Conservation (phyloP, 2,113 vertebrate species). For the Vulpes vulpes region DNA sequence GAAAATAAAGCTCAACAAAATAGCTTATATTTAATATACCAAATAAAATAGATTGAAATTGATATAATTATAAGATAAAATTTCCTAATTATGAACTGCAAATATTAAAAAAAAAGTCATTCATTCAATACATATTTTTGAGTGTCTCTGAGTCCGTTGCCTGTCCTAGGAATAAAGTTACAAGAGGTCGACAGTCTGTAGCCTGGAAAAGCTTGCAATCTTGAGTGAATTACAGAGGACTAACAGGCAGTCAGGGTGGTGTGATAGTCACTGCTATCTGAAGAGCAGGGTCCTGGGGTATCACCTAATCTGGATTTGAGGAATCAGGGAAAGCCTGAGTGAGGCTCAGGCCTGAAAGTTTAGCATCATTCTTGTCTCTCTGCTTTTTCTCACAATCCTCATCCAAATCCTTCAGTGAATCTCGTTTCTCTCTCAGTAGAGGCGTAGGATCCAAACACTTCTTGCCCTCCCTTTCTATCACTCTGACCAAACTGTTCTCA, state of each 20-base stretch:
- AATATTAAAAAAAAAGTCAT: not conserved
- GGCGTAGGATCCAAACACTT: not conserved
- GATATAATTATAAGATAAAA: not conserved
- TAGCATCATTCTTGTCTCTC: not conserved
- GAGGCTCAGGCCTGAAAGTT: not conserved
- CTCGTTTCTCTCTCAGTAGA: not conserved
- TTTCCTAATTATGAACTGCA: not conserved
- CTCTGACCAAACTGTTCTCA: not conserved
- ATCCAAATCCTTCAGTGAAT: not conserved
- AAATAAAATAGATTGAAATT: not conserved
- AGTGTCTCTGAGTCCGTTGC: not conserved
- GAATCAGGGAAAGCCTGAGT: not conserved
- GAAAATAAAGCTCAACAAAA: constrained; percentile 2
- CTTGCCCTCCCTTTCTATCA: not conserved
- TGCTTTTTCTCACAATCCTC: not conserved
- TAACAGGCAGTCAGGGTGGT: not conserved
- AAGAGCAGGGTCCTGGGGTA: not conserved
- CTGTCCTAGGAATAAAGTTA: not conserved
- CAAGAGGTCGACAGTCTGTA: not conserved
- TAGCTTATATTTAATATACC: not conserved
- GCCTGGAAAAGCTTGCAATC: not conserved
- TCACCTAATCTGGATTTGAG: not conserved
- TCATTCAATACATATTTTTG: not conserved
- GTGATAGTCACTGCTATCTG: not conserved
- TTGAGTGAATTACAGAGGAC: not conserved